A percentile compares a stretch with the other conserved stretches of the same genome.
phyloP scores from a whole-genome alignment of 2,797 vertebrate species.

The Diplodus sargus region DNA sequence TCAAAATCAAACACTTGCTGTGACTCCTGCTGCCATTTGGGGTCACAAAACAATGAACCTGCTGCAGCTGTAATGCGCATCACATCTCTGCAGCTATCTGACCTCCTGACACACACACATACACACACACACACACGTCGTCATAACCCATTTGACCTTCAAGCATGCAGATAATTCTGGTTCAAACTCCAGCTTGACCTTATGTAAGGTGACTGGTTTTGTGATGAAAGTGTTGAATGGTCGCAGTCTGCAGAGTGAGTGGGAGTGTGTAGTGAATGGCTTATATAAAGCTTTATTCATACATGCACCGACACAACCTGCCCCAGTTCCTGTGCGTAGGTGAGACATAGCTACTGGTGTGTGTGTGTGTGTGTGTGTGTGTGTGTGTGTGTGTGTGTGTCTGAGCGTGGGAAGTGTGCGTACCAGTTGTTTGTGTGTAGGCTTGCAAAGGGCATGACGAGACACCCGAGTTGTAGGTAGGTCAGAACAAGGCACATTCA shows the following conservation, averaged over 20 bases:
- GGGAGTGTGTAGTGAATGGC: slow-evolving; percentile 70
- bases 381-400: background rate
- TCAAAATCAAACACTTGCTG: slow-evolving; percentile 15
- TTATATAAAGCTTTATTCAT: slow-evolving; percentile 78
- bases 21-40: slow-evolving; percentile 1
- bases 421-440: slow-evolving; percentile 31
- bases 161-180: background rate
- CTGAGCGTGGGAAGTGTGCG: slow-evolving; percentile 50
- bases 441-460: slow-evolving; percentile 65
- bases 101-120: slow-evolving; percentile 26
- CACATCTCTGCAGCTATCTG: slow-evolving; percentile 18
- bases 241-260: slow-evolving; percentile 54
- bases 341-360: slow-evolving; percentile 66
- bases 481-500: slow-evolving; percentile 43
- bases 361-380: slow-evolving; percentile 39
- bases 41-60: background rate
- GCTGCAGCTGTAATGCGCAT: background rate
- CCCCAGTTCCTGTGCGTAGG: slow-evolving; percentile 74
- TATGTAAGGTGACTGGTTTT: slow-evolving; percentile 41
- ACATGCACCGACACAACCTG: slow-evolving; percentile 62
- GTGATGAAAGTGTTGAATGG: slow-evolving; percentile 63
- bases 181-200: slow-evolving; percentile 23
- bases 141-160: slow-evolving; percentile 19
- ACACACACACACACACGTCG: background rate
- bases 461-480: slow-evolving; percentile 61